Evolutionary conservation across 2,888 invertebrate genomes (phyloP), one percentile per base, ranked within the genome.

Genomic region (Branchipolynoe longqiensis): DNA sequence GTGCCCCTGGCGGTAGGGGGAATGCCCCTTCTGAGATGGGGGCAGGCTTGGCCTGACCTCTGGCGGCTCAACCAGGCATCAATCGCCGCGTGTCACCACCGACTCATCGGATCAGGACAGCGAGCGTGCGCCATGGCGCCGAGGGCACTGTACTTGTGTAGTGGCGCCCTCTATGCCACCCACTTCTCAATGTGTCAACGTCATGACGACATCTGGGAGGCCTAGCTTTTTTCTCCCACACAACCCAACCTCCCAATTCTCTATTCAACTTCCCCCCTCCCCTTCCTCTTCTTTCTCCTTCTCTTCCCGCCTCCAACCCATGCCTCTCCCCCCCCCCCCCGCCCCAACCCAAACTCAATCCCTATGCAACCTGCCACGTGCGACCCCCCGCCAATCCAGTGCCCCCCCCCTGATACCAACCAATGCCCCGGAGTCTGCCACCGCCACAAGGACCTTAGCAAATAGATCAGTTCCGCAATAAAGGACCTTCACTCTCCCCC

Each of bases 381-480:
- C n/a, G n/a, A n/a, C n/a, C n/a, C n/a, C n/a, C n/a, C n/a, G n/a
- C n/a, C n/a, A n/a, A n/a, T n/a, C n/a, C n/a, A n/a, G n/a, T n/a
- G n/a, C n/a, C n/a, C n/a, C n/a, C n/a, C n/a, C n/a, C n/a, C n/a
- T n/a, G n/a, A n/a, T n/a, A n/a, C n/a, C n/a, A n/a, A n/a, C n/a
- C n/a, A n/a, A n/a, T n/a, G n/a, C n/a, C 62, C 31, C 25, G 28
- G 25, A 62, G 28, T 62, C 28, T 14, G 31, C 25, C 25, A 62
- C 62, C 62, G 12, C 62, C 1, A 62, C 62, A 62, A 62, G 31
- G 62, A 31, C 31, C 12, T 28, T 31, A 31, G 25, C 62, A 28
- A 62, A 62, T 28, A 62, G 62, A 62, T 62, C 62, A 62, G 14
- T 25, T 25, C 62, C 31, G 62, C 62, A 62, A 62, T 28, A 62